Base-by-base conservation (phyloP, 1,140 invertebrate genomes). In the Battus philenor region DNA sequence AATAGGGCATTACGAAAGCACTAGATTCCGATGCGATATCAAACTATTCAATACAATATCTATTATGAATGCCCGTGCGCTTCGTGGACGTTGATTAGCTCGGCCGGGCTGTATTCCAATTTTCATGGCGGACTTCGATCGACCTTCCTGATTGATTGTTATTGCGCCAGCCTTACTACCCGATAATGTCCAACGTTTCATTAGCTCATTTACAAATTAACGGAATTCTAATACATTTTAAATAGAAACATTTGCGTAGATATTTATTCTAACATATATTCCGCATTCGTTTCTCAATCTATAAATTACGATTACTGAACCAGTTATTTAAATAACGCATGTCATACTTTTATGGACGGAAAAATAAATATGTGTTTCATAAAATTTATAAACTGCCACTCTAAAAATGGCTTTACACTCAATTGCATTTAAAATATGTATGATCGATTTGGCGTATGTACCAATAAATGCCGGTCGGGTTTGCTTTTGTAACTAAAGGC, bases 401-500 rank as follows among this genome's bases (percentile, higher is more conserved):
- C n/a, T n/a, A n/a, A n/a, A n/a, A n/a, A n/a, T 17, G 9, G 24
- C 24, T 27, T 9, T 41, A 41, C 15, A 9, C 20, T 36, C 10
- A 12, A 20, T 36, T 36, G 17, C 33, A 20, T 29, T 41, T 41
- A 41, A 41, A 41, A 41, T 41, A 41, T 41, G 38, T 41, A 41
- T 41, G 38, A 41, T 50, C 46, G 50, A 54, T 45, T 31, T 11
- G 12, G 44, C 34, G 31, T 36, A 56, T 45, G 51, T 52, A 30
- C 47, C 38, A 44, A 36, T 44, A 55, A 59, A 50, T 24, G 39
- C n/a, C 10, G 36, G 12, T 12, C 10, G 31, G 17, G 6, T 30
- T 29, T 30, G 65, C 64, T 66, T 74, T 78, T 76, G 75, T 77
- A 71, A 74, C 71, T 72, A 70, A 81, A 78, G 72, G 69, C 69